These are phyloP conservation scores for Oenanthe melanoleuca DNA, from an alignment of 2,113 vertebrate genomes.

Conservation along the genomic window DNA sequence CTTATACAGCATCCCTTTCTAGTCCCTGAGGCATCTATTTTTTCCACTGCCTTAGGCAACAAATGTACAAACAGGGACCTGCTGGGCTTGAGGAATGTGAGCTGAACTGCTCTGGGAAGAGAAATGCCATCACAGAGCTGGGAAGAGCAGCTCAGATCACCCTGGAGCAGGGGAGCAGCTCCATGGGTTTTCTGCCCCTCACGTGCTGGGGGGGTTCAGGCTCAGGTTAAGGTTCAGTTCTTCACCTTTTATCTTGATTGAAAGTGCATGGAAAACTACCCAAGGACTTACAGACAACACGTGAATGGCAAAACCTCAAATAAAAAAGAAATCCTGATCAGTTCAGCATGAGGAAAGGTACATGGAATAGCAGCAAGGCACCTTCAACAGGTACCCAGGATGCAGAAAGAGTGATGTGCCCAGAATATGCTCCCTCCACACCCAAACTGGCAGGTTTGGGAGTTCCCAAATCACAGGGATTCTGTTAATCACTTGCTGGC, in stretches of 20 bases:
- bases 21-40: background rate
- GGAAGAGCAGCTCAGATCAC: background rate
- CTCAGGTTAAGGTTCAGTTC: background rate
- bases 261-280: background rate
- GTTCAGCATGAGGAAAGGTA: background rate
- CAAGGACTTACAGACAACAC: background rate
- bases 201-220: background rate
- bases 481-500: background rate
- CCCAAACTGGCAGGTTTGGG: background rate
- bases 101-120: background rate
- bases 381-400: background rate
- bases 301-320: background rate
- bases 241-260: background rate
- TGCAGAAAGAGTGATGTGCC: rapidly evolving
- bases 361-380: rapidly evolving
- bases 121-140: rapidly evolving
- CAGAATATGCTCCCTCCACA: background rate
- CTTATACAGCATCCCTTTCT: background rate
- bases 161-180: background rate
- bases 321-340: no score
- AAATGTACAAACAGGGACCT: background rate
- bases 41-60: conserved; percentile 26
- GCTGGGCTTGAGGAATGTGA: background rate
- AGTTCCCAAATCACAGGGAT: background rate
- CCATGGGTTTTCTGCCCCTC: background rate